Evolutionary conservation across 1,140 invertebrate species (phyloP).

Genomic region (Cydia fagiglandana): DNA sequence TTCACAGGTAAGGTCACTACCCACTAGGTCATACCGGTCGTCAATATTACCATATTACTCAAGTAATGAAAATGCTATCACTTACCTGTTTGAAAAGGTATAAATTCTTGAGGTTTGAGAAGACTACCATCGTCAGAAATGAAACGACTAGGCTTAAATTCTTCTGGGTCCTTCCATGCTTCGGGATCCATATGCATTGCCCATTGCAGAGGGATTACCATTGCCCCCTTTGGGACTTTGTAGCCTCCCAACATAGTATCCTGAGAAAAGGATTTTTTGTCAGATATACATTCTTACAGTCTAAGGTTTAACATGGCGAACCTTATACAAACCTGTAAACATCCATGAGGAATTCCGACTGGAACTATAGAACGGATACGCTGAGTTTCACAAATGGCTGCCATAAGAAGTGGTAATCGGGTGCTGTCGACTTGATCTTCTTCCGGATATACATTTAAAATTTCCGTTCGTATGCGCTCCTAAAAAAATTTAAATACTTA

Average conservation of each 20-base stretch:
- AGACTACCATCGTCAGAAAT: conserved; percentile 83
- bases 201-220: conserved; percentile 89
- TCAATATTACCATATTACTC: not conserved
- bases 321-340: conserved; percentile 74
- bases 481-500: conserved; percentile 37
- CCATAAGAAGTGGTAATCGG: conserved; percentile 65
- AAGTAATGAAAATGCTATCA: not conserved
- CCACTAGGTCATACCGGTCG: too few species aligned
- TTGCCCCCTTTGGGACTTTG: conserved; percentile 80
- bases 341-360: conserved; percentile 90
- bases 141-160: conserved; percentile 87
- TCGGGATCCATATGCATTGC: conserved; percentile 88
- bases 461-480: conserved; percentile 68
- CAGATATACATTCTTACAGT: conserved; percentile 30
- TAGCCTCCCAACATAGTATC: conserved; percentile 83
- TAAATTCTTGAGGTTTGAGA: conserved; percentile 84
- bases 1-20: too few species aligned
- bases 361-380: conserved; percentile 89
- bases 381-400: conserved; percentile 85
- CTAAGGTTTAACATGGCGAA: not conserved
- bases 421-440: conserved; percentile 55
- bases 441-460: conserved; percentile 58
- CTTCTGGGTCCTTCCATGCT: conserved; percentile 86
- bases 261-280: conserved; percentile 57
- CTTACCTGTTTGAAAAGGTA: conserved; percentile 91